These are phyloP conservation scores for Orestias chungarensis DNA, from an alignment of 2,797 vertebrate genomes.

Conservation along the genomic window DNA sequence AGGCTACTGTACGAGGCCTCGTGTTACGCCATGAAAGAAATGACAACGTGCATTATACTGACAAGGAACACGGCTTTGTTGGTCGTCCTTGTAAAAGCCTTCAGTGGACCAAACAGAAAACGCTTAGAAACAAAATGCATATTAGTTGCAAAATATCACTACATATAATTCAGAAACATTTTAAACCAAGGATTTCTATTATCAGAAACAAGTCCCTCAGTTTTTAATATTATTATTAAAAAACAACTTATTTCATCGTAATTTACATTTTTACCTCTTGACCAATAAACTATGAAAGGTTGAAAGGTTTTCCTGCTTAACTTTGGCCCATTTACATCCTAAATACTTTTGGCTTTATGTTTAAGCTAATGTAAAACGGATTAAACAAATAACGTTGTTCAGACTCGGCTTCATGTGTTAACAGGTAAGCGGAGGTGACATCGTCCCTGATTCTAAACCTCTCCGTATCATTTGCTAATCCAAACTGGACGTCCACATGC, in stretches of 20 bases:
- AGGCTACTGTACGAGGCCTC: slow-evolving; percentile 54
- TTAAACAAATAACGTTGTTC: too few species aligned
- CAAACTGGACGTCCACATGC: slow-evolving; percentile 28
- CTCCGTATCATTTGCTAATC: slow-evolving; percentile 46
- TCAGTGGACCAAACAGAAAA: not conserved
- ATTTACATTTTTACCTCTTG: too few species aligned
- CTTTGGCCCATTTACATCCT: too few species aligned
- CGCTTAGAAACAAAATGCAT: too few species aligned
- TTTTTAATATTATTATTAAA: too few species aligned
- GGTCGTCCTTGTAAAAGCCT: not conserved
- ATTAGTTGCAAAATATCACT: not conserved
- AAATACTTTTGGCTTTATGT: too few species aligned
- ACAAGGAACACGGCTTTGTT: slow-evolving; percentile 23
- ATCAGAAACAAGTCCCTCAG: too few species aligned
- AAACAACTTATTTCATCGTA: too few species aligned
- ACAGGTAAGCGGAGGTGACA: slow-evolving; percentile 28
- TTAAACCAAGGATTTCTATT: not conserved
- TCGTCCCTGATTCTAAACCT: slow-evolving; percentile 24
- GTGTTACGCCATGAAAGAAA: slow-evolving; percentile 58
- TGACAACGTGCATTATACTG: too few species aligned
- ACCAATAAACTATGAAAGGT: too few species aligned
- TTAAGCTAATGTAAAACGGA: too few species aligned
- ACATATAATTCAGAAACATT: not conserved
- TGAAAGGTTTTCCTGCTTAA: too few species aligned
- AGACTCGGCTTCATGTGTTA: slow-evolving; percentile 9